phyloP scores from a whole-genome alignment of 92 coral and sea anemone genomes.

The Heliopora coerulea region DNA sequence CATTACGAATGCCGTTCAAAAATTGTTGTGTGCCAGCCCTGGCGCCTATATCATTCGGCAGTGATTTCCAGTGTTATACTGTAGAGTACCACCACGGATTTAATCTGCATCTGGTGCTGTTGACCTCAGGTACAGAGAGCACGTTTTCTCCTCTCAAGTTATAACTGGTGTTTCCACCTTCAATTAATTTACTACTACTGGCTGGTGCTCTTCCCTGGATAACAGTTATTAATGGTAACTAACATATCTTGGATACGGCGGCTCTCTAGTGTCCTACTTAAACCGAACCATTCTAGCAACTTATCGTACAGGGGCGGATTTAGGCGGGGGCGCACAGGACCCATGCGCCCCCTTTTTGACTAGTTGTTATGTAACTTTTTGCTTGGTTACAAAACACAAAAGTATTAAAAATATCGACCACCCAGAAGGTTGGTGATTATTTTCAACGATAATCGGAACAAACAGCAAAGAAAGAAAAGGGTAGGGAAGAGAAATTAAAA shows the following conservation, averaged over 20 bases:
- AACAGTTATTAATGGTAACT: constrained; percentile 37
- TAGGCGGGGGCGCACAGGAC: too few species aligned
- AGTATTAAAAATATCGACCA: too few species aligned
- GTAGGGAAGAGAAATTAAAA: too few species aligned
- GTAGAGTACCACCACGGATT: constrained; percentile 38
- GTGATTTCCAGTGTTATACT: constrained; percentile 44
- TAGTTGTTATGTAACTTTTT: too few species aligned
- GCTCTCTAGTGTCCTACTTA: constrained; percentile 27
- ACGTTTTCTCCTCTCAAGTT: constrained; percentile 34
- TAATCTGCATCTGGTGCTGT: constrained; percentile 39
- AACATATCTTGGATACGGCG: constrained; percentile 50
- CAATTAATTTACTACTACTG: neutral
- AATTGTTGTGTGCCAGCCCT: neutral
- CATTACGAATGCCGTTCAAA: too few species aligned
- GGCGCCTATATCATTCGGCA: constrained; percentile 18
- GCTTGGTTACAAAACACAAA: too few species aligned
- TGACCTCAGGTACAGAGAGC: constrained; percentile 37
- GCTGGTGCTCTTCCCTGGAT: constrained; percentile 40
- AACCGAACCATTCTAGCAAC: constrained; percentile 36
- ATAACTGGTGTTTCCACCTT: neutral
- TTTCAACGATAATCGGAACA: too few species aligned
- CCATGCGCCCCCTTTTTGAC: too few species aligned
- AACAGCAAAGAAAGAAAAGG: too few species aligned
- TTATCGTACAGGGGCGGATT: too few species aligned
- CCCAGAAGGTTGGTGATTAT: too few species aligned